Evolutionary conservation across 2,797 vertebrate species (phyloP).

Genomic region (Hephaestus fuliginosus): DNA sequence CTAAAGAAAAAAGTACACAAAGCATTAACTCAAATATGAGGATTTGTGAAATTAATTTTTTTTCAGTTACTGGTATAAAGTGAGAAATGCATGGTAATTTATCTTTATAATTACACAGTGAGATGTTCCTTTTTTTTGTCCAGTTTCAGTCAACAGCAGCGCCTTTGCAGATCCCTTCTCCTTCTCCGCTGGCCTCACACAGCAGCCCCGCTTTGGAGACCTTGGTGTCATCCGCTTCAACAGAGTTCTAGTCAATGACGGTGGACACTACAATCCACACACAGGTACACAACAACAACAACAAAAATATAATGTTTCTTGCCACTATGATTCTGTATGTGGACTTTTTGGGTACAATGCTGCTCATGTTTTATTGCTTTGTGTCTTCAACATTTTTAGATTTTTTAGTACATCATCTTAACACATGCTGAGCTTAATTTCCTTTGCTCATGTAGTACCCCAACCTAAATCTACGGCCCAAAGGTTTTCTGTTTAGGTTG

Average conservation of each 20-base stretch:
- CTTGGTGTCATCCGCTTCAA: conserved; percentile 92
- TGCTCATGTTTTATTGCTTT: background rate
- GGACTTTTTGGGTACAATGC: background rate
- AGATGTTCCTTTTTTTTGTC: background rate
- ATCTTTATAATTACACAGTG: background rate
- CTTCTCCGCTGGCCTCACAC: conserved; percentile 94
- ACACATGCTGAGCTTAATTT: too few relatives aligned
- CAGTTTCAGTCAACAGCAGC: conserved; percentile 68
- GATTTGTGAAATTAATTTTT: background rate
- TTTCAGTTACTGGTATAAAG: background rate
- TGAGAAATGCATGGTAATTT: background rate
- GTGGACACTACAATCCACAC: conserved; percentile 91
- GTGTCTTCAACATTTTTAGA: background rate
- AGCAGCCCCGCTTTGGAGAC: conserved; percentile 85
- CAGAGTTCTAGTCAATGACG: conserved; percentile 95
- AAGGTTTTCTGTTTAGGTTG: too few relatives aligned
- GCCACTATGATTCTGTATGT: background rate
- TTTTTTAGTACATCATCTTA: background rate
- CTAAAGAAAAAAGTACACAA: background rate
- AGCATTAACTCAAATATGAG: background rate
- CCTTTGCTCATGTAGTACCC: background rate
- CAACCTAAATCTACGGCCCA: background rate
- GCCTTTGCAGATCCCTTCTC: conserved; percentile 85
- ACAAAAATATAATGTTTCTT: background rate
- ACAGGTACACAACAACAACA: conserved; percentile 86